These are phyloP conservation scores for Centropyge bicolor DNA, from an alignment of 2,797 vertebrate genomes.

Conservation along the genomic window DNA sequence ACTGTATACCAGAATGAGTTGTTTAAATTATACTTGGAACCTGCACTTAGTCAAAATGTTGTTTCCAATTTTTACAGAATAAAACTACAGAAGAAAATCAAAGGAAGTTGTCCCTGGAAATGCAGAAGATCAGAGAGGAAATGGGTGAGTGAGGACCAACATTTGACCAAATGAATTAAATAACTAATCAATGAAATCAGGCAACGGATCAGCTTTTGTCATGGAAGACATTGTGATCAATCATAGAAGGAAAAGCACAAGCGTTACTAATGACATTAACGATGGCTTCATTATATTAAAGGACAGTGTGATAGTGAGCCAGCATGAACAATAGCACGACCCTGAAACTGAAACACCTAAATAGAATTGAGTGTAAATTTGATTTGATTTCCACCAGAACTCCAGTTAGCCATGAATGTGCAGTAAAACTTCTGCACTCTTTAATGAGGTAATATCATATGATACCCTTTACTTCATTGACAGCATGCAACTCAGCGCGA, in stretches of 20 bases:
- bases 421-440: not conserved
- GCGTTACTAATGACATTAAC: not conserved
- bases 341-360: not conserved
- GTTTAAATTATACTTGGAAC: not conserved
- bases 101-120: constrained; percentile 89
- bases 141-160: constrained; percentile 88
- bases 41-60: not conserved
- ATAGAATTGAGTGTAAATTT: not conserved
- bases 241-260: not conserved
- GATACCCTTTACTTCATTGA: not conserved
- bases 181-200: not conserved
- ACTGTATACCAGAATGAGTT: not conserved
- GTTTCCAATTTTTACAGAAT: constrained; percentile 84
- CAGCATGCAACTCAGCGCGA: constrained; percentile 86
- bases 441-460: not conserved
- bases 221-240: not conserved
- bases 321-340: not conserved
- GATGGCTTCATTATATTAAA: too few relatives aligned
- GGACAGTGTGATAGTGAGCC: too few relatives aligned
- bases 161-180: not conserved
- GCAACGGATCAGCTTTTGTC: not conserved
- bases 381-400: not conserved
- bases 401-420: not conserved
- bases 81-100: constrained; percentile 90
- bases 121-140: constrained; percentile 92